These are phyloP conservation scores for Pelodiscus sinensis DNA, from an alignment of 2,113 vertebrate species.

Conservation along the genomic window DNA sequence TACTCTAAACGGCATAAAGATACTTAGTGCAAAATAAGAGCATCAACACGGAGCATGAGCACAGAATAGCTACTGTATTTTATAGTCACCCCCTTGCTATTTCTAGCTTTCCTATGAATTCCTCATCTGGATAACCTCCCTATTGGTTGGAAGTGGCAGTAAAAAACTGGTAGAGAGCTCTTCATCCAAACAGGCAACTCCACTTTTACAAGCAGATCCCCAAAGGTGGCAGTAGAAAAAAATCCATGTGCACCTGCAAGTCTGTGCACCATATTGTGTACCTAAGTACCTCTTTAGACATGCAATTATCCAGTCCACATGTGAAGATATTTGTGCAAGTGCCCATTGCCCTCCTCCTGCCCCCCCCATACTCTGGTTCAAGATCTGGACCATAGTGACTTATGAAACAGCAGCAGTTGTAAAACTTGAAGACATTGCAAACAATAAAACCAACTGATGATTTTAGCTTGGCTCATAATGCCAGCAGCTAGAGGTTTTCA, in stretches of 20 bases:
- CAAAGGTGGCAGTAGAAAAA: neutral
- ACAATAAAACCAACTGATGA: neutral
- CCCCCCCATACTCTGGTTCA: neutral
- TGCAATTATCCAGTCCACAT: neutral
- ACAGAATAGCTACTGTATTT: neutral
- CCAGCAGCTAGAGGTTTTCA: neutral
- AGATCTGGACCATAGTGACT: neutral
- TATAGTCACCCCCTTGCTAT: neutral
- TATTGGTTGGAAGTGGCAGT: neutral
- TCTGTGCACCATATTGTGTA: too few species aligned
- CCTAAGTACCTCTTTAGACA: neutral
- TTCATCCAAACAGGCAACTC: accelerated
- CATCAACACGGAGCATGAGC: neutral
- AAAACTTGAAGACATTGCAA: neutral
- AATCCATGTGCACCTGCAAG: neutral
- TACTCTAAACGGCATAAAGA: neutral
- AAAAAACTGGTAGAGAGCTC: neutral
- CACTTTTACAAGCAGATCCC: too few species aligned
- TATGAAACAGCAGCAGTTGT: neutral
- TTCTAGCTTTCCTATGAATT: neutral
- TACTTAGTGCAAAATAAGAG: neutral
- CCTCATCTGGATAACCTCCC: neutral
- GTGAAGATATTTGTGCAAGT: too few species aligned
- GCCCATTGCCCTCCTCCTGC: neutral
- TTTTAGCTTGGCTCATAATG: neutral